Evolutionary conservation across 2,113 vertebrate species (phyloP).

Genomic region (Willisornis vidua): DNA sequence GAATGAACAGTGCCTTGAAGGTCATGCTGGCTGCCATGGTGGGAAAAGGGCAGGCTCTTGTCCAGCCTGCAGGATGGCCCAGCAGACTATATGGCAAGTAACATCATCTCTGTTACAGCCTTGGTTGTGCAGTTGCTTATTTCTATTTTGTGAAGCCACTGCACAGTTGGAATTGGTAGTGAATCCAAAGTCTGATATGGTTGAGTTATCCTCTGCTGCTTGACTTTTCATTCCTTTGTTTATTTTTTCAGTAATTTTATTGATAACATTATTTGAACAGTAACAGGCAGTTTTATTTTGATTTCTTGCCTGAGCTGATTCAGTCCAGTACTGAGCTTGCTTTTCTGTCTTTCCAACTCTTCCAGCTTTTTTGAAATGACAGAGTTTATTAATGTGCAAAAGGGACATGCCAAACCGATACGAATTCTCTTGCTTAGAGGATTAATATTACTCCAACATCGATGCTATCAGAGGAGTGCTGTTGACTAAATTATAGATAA

Average conservation of each 20-base stretch:
- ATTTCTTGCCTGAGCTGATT: background rate
- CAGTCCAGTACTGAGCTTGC: background rate
- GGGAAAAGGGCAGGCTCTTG: background rate
- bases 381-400: background rate
- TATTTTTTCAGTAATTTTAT: background rate
- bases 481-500: background rate
- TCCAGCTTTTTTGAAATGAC: background rate
- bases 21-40: background rate
- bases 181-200: background rate
- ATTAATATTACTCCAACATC: background rate
- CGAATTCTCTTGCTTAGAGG: background rate
- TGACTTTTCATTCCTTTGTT: background rate
- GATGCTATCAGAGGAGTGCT: background rate
- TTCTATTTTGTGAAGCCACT: background rate
- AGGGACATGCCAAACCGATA: background rate
- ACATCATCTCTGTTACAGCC: background rate
- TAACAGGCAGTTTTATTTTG: background rate
- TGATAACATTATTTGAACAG: background rate
- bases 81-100: background rate
- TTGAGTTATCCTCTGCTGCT: background rate
- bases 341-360: background rate
- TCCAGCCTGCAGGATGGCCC: background rate
- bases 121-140: background rate
- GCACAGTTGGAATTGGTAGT: background rate
- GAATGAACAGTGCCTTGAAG: rapidly evolving